Percentiles rank a stretch among this genome's conserved stretches.
These are phyloP conservation scores for Haliclystus octoradiatus DNA, from an alignment of 30 jellyfish, hydroid and myxozoan species.

Conservation along the genomic window DNA sequence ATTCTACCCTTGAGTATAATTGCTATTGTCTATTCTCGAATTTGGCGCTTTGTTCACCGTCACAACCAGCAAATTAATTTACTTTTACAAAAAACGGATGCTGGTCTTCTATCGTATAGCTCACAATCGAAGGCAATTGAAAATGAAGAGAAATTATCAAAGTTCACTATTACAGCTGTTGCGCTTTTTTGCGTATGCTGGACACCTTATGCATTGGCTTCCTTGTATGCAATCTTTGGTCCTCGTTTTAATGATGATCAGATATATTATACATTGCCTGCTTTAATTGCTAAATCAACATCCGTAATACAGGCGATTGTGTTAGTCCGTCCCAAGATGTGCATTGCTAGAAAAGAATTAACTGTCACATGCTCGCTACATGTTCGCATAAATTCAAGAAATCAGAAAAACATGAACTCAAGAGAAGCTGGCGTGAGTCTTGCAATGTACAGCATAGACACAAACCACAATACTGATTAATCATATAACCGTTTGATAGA, in stretches of 20 bases:
- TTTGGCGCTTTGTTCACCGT: constrained; percentile 2
- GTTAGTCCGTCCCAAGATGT: neutral
- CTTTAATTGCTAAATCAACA: neutral
- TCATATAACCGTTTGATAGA: too few species aligned
- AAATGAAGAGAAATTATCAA: neutral
- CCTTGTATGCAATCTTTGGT: neutral
- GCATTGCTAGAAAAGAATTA: too few species aligned
- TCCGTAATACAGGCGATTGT: neutral
- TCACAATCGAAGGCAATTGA: neutral
- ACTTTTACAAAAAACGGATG: neutral
- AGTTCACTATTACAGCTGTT: neutral
- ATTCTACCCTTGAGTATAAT: constrained; percentile 17
- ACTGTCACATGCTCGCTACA: too few species aligned
- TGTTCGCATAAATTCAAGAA: too few species aligned
- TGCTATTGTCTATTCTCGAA: constrained; percentile 7
- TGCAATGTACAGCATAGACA: too few species aligned
- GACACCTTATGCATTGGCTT: neutral
- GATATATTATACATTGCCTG: neutral
- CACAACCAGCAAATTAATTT: neutral
- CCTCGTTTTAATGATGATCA: neutral
- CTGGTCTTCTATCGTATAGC: neutral
- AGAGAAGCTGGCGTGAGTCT: too few species aligned
- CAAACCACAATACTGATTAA: too few species aligned
- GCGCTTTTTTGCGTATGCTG: neutral
- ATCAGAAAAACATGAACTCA: too few species aligned